These are phyloP conservation scores for Cebus imitator DNA, from an alignment of 2,113 vertebrate genomes.

Conservation along the genomic window DNA sequence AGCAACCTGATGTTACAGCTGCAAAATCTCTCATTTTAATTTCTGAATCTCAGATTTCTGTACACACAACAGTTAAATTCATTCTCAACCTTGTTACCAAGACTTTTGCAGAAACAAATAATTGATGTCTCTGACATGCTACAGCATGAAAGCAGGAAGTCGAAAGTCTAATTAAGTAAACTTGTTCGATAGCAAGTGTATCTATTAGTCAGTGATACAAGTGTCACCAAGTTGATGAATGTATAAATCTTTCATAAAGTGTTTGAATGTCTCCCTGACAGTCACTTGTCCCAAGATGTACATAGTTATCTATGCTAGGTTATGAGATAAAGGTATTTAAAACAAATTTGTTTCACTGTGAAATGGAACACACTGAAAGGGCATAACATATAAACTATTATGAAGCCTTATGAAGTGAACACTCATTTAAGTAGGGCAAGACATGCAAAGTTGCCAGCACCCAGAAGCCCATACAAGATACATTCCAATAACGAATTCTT, in stretches of 20 bases:
- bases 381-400: neutral
- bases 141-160: constrained; percentile 76
- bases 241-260: constrained; percentile 80
- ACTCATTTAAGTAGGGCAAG: neutral
- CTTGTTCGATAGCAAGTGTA: constrained; percentile 69
- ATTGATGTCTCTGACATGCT: constrained; percentile 79
- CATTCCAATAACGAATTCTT: neutral
- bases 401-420: neutral
- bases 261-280: constrained; percentile 79
- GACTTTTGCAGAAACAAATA: constrained; percentile 77
- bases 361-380: neutral
- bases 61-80: constrained; percentile 7
- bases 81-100: constrained; percentile 54
- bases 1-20: neutral
- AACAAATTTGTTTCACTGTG: neutral
- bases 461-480: neutral
- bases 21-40: neutral
- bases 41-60: constrained; percentile 28
- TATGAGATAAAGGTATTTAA: constrained; percentile 36
- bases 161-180: constrained; percentile 81
- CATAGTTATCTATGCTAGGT: constrained; percentile 18
- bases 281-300: constrained; percentile 66
- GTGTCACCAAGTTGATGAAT: constrained; percentile 80
- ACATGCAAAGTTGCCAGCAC: neutral
- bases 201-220: constrained; percentile 76